Evolutionary conservation across 2,888 invertebrate genomes (phyloP).

Genomic region (Myopa tessellatipennis): DNA sequence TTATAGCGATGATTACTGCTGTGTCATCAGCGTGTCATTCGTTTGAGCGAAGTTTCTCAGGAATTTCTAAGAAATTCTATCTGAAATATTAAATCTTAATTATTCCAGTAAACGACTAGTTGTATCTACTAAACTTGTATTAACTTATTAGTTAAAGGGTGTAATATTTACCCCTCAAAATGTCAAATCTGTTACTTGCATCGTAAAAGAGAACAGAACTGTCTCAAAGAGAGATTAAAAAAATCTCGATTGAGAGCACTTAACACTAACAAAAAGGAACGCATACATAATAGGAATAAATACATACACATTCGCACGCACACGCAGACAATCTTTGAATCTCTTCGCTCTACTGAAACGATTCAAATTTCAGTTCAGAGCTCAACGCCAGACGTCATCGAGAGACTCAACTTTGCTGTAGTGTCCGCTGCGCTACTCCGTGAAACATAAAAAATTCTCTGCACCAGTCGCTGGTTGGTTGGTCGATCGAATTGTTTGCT

Average conservation of each 20-base stretch:
- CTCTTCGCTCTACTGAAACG: slow-evolving; percentile 1
- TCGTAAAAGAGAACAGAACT: too few relatives aligned
- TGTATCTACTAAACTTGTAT: too few relatives aligned
- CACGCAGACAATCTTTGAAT: not conserved
- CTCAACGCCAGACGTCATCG: slow-evolving; percentile 9
- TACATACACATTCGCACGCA: not conserved
- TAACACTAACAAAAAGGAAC: not conserved
- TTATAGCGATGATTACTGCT: too few relatives aligned
- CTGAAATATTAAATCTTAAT: too few relatives aligned
- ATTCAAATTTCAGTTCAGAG: slow-evolving; percentile 14
- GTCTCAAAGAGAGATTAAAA: not conserved
- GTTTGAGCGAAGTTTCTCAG: too few relatives aligned
- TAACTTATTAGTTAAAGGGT: too few relatives aligned
- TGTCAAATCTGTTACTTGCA: too few relatives aligned
- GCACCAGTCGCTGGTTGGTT: not conserved
- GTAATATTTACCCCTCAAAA: too few relatives aligned
- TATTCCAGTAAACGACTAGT: too few relatives aligned
- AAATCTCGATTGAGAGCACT: not conserved
- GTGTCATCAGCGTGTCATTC: too few relatives aligned
- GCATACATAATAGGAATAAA: not conserved
- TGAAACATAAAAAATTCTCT: not conserved
- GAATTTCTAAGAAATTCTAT: too few relatives aligned
- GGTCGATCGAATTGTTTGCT: not conserved
- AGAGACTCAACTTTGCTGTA: not conserved
- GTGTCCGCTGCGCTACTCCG: not conserved